phyloP scores from a whole-genome alignment of 1,140 invertebrate genomes.

The Sitobion miscanthi region DNA sequence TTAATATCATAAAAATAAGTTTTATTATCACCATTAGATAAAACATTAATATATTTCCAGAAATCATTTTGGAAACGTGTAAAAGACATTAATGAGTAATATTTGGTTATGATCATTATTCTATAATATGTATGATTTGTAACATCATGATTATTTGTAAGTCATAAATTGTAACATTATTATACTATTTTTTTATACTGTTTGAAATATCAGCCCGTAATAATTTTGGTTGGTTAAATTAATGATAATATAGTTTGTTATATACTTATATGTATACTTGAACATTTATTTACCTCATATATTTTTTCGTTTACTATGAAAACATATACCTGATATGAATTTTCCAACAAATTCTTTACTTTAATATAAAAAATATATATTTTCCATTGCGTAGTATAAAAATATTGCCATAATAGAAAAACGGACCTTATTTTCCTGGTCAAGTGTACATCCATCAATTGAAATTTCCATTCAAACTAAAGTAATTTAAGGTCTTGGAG shows the following conservation, averaged over 20 bases:
- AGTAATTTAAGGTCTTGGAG: not conserved
- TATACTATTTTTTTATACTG: not conserved
- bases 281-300: not conserved
- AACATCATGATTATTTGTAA: not conserved
- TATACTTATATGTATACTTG: not conserved
- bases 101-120: not conserved
- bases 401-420: not conserved
- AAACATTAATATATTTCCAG: not conserved
- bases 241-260: not conserved
- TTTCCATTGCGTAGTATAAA: not conserved
- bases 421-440: not conserved
- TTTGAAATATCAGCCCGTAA: not conserved
- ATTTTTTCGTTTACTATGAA: not conserved
- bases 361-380: not conserved
- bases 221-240: not conserved
- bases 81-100: not conserved
- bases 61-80: not conserved
- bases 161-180: not conserved
- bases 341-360: not conserved
- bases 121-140: not conserved
- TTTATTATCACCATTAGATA: not conserved
- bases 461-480: slow-evolving; percentile 27
- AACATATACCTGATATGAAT: not conserved
- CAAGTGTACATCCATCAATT: slow-evolving; percentile 39
- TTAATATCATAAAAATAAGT: not conserved